Evolutionary conservation across 1,140 invertebrate species (phyloP).

Genomic region (Agrypnia vestita): DNA sequence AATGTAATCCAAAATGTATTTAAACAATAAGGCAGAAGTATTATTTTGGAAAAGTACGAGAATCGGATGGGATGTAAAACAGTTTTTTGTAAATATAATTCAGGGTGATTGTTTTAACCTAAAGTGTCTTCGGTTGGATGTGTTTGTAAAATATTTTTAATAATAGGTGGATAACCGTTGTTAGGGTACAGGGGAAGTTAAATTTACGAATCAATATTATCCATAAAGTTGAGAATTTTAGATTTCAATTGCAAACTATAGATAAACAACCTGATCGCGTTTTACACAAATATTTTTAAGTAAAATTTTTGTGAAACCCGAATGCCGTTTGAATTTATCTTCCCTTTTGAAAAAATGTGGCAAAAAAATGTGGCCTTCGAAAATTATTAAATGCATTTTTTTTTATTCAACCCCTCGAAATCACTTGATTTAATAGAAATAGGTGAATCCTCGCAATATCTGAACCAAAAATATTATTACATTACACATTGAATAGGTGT

Average conservation of each 20-base stretch:
- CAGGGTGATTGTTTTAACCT: constrained; percentile 45
- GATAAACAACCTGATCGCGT: background rate
- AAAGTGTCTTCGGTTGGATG: constrained; percentile 48
- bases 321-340: background rate
- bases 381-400: background rate
- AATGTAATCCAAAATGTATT: background rate
- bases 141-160: constrained; percentile 36
- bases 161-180: constrained; percentile 4
- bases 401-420: background rate
- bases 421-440: background rate
- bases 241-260: background rate
- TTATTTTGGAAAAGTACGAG: background rate
- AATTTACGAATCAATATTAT: background rate
- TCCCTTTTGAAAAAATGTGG: constrained; percentile 7
- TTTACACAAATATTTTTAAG: background rate
- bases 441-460: background rate
- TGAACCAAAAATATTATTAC: constrained; percentile 12
- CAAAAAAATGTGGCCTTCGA: constrained; percentile 18
- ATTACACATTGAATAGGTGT: background rate
- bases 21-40: background rate
- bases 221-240: background rate
- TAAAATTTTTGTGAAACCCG: background rate
- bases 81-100: constrained; percentile 42
- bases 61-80: background rate
- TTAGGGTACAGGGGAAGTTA: constrained; percentile 2